Evolutionary conservation across 1,140 invertebrate species (phyloP), one percentile per base, ranked within the genome.

Genomic region (Zaprionus camerounensis): DNA sequence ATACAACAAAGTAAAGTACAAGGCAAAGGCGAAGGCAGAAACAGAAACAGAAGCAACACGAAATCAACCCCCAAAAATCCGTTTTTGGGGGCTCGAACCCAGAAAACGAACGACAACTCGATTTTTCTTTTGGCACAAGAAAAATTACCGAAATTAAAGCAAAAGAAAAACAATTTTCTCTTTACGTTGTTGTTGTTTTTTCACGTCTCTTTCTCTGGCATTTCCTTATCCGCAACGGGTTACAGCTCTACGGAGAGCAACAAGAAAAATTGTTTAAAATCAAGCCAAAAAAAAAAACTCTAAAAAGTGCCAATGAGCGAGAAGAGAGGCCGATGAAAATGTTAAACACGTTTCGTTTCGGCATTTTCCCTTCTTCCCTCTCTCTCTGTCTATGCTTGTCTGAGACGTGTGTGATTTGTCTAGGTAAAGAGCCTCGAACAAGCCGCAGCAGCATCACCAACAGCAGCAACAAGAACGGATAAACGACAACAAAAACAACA

Each of bases 71-170:
- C 78, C 81, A 87, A 58, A 36, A 58, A 36, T 56, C 69, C 68
- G 68, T 69, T 63, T 69, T 59, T 65, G 66, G 78, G 66, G 82
- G 67, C 55, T 68, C 71, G 66, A 82, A 69, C 44, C 71, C 46
- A 82, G 31, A 51, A 63, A 64, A 65, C 46, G 15, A 67, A 70
- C 83, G 84, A 83, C 84, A 86, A 88, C 84, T 88, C 84, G 81
- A 88, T 88, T 88, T 88, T 88, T 88, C 85, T 88, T 90, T 71
- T 85, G 76, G 79, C 81, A 76, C 49, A 90, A 90, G 85, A 90
- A 90, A 90, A 90, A 90, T 90, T 90, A 87, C 82, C 85, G 53
- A 90, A 90, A 90, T 90, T 90, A 90, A 90, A 85, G 85, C 76
- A 88, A 88, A 90, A 90, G 73, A 88, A 88, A 88, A 90, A 82